Base-by-base conservation (phyloP, 1,140 invertebrate genomes). In the Atta texana region DNA sequence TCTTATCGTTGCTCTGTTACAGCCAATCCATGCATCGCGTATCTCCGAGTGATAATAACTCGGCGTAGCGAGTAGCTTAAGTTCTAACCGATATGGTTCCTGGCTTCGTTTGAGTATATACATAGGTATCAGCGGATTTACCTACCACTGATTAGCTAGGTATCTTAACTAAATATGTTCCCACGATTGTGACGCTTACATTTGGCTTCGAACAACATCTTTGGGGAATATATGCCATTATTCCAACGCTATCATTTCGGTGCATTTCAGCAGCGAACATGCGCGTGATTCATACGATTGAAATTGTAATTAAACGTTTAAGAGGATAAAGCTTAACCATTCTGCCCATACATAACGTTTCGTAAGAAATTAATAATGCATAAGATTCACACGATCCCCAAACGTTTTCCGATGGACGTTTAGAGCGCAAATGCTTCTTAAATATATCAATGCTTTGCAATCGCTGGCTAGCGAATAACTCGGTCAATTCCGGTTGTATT, bases 21-120 rank as follows among this genome's bases (percentile, higher is more conserved):
- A 10, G 55, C 57, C 55, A 74, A 84, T 84, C 55, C 57, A 59
- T 49, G 55, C 55, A 72, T 75, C 80, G 53, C 92, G 90, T 92
- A 92, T 93, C 92, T 89, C 75, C 57, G 88, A 82, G 89, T 91
- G 90, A 91, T 89, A 81, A 81, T 84, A 75, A 84, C 80, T 84
- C 18, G 34, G 14, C 55, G 68, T 49, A 31, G 39, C 12, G 34
- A 61, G n/a, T 49, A 21, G 57, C 80, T 84, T 61, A 75, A 84
- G 69, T 75, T 53, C 39, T 34, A 84, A 84, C 57, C 80, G 71
- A 84, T 51, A 84, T 18, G 55, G 24, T 63, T 61, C 57, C 18
- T 31, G 10, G 69, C 39, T 74, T 61, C 39, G 57, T 75, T 74
- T 61, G 39, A 44, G 24, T n/a, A 18, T 44, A 34, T 53, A 34